phyloP scores from a whole-genome alignment of 2,113 vertebrate species.

The Bufo gargarizans region DNA sequence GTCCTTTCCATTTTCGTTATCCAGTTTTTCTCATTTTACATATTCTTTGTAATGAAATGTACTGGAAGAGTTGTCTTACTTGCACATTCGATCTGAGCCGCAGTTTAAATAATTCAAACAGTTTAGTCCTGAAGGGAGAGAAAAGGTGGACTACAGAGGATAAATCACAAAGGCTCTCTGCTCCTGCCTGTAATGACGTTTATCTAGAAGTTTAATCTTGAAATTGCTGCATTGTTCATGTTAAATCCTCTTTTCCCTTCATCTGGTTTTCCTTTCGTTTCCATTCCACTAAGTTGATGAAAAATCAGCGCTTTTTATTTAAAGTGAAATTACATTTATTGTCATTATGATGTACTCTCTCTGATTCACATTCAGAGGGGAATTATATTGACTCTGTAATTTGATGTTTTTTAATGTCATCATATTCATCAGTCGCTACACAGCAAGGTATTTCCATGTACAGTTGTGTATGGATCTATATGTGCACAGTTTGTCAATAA shows the following conservation, averaged over 20 bases:
- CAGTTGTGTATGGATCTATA: background rate
- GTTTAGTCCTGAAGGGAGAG: slow-evolving; percentile 38
- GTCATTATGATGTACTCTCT: slow-evolving; percentile 29
- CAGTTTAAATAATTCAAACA: slow-evolving; percentile 45
- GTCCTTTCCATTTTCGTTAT: slow-evolving; percentile 11
- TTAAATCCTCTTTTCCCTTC: slow-evolving; percentile 46
- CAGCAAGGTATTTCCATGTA: background rate
- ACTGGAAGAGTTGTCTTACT: slow-evolving; percentile 34
- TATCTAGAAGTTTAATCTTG: slow-evolving; percentile 43
- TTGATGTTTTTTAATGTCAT: slow-evolving; percentile 12
- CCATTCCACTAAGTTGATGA: slow-evolving; percentile 30
- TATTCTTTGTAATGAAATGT: slow-evolving; percentile 45
- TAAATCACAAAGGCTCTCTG: slow-evolving; percentile 36
- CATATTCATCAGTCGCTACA: background rate
- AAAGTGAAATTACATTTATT: slow-evolving; percentile 35
- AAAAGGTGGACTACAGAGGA: slow-evolving; percentile 18
- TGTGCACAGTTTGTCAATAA: too few species aligned
- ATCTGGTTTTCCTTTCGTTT: slow-evolving; percentile 38
- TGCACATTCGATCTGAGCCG: slow-evolving; percentile 27
- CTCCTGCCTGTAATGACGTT: slow-evolving; percentile 33
- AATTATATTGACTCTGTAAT: slow-evolving; percentile 14
- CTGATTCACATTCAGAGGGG: slow-evolving; percentile 6
- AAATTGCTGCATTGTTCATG: slow-evolving; percentile 39
- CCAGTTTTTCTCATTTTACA: slow-evolving; percentile 25
- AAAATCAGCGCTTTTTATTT: slow-evolving; percentile 18